Percentiles rank a stretch among this genome's conserved stretches.
These are phyloP conservation scores for Apamea sordens DNA, from an alignment of 2,888 invertebrate species.

Conservation along the genomic window DNA sequence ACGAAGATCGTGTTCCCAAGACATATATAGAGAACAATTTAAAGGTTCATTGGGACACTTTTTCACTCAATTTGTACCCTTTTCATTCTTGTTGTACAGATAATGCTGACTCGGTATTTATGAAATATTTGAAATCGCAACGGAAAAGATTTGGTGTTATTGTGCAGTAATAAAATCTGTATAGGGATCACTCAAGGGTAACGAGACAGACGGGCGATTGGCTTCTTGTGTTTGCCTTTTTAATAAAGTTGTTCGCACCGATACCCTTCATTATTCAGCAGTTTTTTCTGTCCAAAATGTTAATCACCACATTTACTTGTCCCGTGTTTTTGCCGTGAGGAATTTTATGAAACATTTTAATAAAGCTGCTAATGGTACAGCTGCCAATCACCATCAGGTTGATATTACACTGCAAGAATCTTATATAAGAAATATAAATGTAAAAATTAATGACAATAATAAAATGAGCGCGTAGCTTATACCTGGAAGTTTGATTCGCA, in stretches of 20 bases:
- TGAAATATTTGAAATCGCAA: slow-evolving; percentile 72
- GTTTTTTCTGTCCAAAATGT: slow-evolving; percentile 81
- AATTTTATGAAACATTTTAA: slow-evolving; percentile 82
- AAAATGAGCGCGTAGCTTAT: slow-evolving; percentile 67
- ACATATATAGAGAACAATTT: slow-evolving; percentile 80
- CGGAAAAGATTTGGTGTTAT: slow-evolving; percentile 70
- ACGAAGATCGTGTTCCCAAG: slow-evolving; percentile 77
- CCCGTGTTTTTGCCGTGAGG: slow-evolving; percentile 73
- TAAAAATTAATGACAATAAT: slow-evolving; percentile 74
- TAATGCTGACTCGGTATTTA: slow-evolving; percentile 66
- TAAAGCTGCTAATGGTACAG: slow-evolving; percentile 80
- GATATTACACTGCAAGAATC: slow-evolving; percentile 72
- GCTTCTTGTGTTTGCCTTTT: slow-evolving; percentile 82
- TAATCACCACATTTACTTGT: slow-evolving; percentile 84
- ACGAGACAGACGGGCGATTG: slow-evolving; percentile 76
- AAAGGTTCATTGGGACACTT: slow-evolving; percentile 81
- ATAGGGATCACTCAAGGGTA: slow-evolving; percentile 79
- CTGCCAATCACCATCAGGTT: slow-evolving; percentile 76
- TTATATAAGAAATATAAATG: slow-evolving; percentile 67
- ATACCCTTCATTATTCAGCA: slow-evolving; percentile 82
- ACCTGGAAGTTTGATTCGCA: slow-evolving; percentile 71
- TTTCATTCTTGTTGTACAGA: slow-evolving; percentile 75
- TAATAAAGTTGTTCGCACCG: slow-evolving; percentile 85
- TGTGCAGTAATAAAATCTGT: slow-evolving; percentile 73
- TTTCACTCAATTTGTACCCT: slow-evolving; percentile 82